Evolutionary conservation across 2,113 vertebrate genomes (phyloP), one percentile per base, ranked within the genome.

Genomic region (Chaenogobius annularis): DNA sequence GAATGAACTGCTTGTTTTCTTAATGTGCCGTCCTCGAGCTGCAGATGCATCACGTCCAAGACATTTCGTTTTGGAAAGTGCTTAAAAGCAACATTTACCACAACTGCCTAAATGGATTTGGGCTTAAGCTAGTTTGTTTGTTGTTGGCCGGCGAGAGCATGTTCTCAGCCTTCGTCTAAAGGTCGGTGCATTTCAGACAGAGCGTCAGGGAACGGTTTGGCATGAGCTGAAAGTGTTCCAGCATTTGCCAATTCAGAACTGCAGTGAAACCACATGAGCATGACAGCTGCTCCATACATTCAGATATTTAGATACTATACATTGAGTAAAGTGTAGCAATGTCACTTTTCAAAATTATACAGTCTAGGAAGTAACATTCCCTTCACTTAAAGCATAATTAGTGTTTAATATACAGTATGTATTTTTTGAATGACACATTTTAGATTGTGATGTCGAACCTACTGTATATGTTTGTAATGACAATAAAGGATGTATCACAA

Each of bases 151-250:
- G 61, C 3, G 35, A 7, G 35, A 10, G 31, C 17, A 10, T 63
- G 31, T 63, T 40, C 35, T 40, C 17, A n/a, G 15, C 61, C 15
- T 43, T 31, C 26, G 26, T 31, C 61, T 63, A 63, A 63, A 40
- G 61, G 31, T 63, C 35, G 17, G 59, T 1, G 11, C 20, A 58
- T 58, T 35, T 40, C 26, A 62, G 17, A 63, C 15, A 12, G 15
- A n/a, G 2, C 7, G 9, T 2, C 61, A 40, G 35, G 58, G 15
- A 35, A 15, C n/a, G 50, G 2, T 23, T 37, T 7, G 44, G 10
- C 9, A 31, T 19, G 50, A 44, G 13, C 70, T 59, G 17, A 65
- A 55, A 63, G 5, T 70, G 74, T 75, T 69, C 48, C 50, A 68
- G 46, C 7, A n/a, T 56, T 10, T 52, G 65, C 13, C 20, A 23